A percentile compares a stretch with the other conserved stretches of the same genome.
Evolutionary conservation across 2,888 invertebrate genomes (phyloP).

Genomic region (Diplolepis rosae): DNA sequence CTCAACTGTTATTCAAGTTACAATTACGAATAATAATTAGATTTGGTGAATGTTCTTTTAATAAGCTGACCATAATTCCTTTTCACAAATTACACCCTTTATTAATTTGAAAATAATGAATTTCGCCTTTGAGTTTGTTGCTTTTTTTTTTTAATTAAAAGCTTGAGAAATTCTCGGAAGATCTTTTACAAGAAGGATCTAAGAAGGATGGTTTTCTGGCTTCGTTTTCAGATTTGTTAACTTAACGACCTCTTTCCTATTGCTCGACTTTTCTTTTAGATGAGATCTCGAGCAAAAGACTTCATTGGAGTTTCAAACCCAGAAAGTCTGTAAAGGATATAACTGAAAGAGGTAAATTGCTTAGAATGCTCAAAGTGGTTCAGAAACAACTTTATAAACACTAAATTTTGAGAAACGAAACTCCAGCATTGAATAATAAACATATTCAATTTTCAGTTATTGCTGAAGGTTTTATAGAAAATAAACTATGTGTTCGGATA

Average conservation of each 20-base stretch:
- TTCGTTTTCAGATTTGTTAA: slow-evolving; percentile 17
- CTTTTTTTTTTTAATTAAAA: background rate
- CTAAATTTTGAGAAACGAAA: slow-evolving; percentile 15
- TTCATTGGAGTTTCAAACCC: slow-evolving; percentile 18
- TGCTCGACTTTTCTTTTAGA: slow-evolving; percentile 6
- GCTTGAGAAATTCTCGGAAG: background rate
- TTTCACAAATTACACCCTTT: too few species aligned
- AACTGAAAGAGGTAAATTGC: slow-evolving; percentile 29
- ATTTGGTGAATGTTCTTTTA: background rate
- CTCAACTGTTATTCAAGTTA: background rate
- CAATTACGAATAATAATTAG: background rate
- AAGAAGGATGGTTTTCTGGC: slow-evolving; percentile 3
- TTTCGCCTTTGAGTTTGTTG: background rate
- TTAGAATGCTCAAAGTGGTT: slow-evolving; percentile 20
- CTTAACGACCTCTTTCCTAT: slow-evolving; percentile 23
- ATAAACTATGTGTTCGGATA: too few species aligned
- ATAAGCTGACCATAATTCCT: too few species aligned
- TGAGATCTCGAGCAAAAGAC: slow-evolving; percentile 26
- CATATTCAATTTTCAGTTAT: background rate
- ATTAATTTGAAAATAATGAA: too few species aligned
- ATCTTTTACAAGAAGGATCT: background rate
- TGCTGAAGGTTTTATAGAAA: too few species aligned
- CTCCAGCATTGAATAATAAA: background rate
- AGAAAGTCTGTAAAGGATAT: slow-evolving; percentile 29
- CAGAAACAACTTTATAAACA: slow-evolving; percentile 16